Conservation (phyloP, 2,888 invertebrate genomes). For the Corbicula japonica region DNA sequence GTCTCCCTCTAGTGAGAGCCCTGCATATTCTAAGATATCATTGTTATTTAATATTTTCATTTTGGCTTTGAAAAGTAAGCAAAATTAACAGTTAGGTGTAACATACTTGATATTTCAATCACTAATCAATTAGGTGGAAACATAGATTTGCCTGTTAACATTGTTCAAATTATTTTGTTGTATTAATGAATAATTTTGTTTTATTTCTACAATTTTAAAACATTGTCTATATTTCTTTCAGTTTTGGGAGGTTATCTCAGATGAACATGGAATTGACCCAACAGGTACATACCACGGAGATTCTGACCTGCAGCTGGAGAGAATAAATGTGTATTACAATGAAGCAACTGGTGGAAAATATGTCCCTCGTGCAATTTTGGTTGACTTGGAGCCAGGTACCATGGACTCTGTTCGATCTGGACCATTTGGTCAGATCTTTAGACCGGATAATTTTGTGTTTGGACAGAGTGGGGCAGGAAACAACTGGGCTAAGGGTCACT, state of each 20-base stretch:
- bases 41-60: too few relatives aligned
- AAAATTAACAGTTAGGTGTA: too few relatives aligned
- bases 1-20: too few relatives aligned
- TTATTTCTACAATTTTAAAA: too few relatives aligned
- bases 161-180: too few relatives aligned
- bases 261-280: conserved; percentile 85
- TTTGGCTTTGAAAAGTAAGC: too few relatives aligned
- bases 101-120: too few relatives aligned
- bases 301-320: conserved; percentile 94
- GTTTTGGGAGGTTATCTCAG: conserved; percentile 95
- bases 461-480: conserved; percentile 79
- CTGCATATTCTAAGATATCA: too few relatives aligned
- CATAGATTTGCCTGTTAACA: too few relatives aligned
- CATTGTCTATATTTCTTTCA: too few relatives aligned
- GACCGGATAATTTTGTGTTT: conserved; percentile 98
- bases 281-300: conserved; percentile 89
- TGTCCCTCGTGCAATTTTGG: conserved; percentile 96
- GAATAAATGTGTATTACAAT: conserved; percentile 97
- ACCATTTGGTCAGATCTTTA: conserved; percentile 97
- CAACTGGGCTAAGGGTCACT: conserved; percentile 92
- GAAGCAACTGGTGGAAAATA: conserved; percentile 94
- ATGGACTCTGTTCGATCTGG: conserved; percentile 99
- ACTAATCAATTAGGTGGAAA: too few relatives aligned
- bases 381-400: conserved; percentile 98
- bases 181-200: too few relatives aligned